Conservation (phyloP, 2,797 vertebrate genomes). For the Arrhamphus sclerolepis region DNA sequence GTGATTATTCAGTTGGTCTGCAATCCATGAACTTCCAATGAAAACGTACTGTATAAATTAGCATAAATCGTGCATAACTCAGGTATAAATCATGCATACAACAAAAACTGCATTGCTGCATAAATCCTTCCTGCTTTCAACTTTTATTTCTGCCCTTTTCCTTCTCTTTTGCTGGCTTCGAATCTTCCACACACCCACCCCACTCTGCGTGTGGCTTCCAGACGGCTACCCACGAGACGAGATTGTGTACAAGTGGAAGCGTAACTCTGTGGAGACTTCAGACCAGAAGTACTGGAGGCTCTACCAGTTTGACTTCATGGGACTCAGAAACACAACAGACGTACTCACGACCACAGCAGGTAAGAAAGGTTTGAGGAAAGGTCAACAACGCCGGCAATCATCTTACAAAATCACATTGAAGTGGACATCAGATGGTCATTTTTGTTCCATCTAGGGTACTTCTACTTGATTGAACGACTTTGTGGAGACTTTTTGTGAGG, state of each 20-base stretch:
- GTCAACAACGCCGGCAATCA: not conserved
- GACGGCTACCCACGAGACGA: slow-evolving; percentile 96
- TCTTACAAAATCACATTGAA: too few relatives aligned
- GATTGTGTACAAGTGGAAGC: slow-evolving; percentile 94
- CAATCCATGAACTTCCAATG: slow-evolving; percentile 22
- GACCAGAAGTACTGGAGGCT: slow-evolving; percentile 97
- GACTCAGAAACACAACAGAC: slow-evolving; percentile 91
- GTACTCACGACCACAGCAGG: slow-evolving; percentile 90
- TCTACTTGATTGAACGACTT: too few relatives aligned
- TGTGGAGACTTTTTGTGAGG: too few relatives aligned
- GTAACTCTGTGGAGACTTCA: slow-evolving; percentile 92
- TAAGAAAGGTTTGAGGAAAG: slow-evolving; percentile 51
- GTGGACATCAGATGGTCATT: too few relatives aligned
- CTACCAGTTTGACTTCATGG: slow-evolving; percentile 98
- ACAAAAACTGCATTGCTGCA: slow-evolving; percentile 41
- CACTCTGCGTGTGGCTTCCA: slow-evolving; percentile 66
- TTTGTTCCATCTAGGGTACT: too few relatives aligned
- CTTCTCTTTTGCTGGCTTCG: not conserved
- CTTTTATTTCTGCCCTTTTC: not conserved
- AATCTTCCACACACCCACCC: not conserved
- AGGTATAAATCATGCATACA: slow-evolving; percentile 44
- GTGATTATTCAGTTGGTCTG: slow-evolving; percentile 24
- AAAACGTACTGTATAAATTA: slow-evolving; percentile 32
- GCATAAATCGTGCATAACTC: slow-evolving; percentile 47
- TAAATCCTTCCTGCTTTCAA: slow-evolving; percentile 22